These are phyloP conservation scores for Salarias fasciatus DNA, from an alignment of 2,797 vertebrate species.

Conservation along the genomic window DNA sequence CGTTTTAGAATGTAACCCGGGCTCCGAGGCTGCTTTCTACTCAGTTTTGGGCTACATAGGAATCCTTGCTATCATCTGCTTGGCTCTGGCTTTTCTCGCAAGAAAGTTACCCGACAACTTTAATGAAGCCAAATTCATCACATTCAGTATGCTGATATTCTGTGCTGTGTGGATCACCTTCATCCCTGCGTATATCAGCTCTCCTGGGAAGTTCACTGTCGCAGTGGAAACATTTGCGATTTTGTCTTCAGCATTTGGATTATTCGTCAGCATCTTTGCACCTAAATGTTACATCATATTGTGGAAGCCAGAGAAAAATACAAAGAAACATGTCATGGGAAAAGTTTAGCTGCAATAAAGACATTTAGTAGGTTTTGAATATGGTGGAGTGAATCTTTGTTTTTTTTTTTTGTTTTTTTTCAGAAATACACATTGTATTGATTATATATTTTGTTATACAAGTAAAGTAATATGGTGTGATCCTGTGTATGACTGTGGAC, in stretches of 20 bases:
- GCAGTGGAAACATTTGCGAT: slow-evolving; percentile 85
- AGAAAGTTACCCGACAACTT: slow-evolving; percentile 83
- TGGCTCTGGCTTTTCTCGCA: slow-evolving; percentile 79
- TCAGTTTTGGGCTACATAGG: slow-evolving; percentile 80
- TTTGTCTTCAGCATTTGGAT: slow-evolving; percentile 77
- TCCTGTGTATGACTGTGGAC: too few relatives aligned
- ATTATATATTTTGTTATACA: too few relatives aligned
- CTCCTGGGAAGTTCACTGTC: slow-evolving; percentile 83
- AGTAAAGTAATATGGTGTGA: too few relatives aligned
- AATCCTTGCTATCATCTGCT: slow-evolving; percentile 73
- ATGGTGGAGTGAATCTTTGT: too few relatives aligned
- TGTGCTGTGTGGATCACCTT: slow-evolving; percentile 83
- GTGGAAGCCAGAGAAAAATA: slow-evolving; percentile 79
- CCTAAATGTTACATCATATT: slow-evolving; percentile 83
- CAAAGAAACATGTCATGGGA: slow-evolving; percentile 73
- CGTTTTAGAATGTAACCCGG: slow-evolving; percentile 79
- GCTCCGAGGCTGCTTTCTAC: slow-evolving; percentile 78
- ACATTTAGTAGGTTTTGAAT: too few relatives aligned
- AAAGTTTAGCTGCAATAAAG: slow-evolving; percentile 10
- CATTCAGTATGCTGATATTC: slow-evolving; percentile 83
- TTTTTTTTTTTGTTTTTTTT: too few relatives aligned
- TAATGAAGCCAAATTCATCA: slow-evolving; percentile 82
- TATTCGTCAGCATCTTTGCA: slow-evolving; percentile 78
- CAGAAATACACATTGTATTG: too few relatives aligned
- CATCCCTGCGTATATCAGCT: slow-evolving; percentile 81